These are phyloP conservation scores for Rhynchomys soricoides DNA, from an alignment of 2,113 vertebrate genomes.

Conservation along the genomic window DNA sequence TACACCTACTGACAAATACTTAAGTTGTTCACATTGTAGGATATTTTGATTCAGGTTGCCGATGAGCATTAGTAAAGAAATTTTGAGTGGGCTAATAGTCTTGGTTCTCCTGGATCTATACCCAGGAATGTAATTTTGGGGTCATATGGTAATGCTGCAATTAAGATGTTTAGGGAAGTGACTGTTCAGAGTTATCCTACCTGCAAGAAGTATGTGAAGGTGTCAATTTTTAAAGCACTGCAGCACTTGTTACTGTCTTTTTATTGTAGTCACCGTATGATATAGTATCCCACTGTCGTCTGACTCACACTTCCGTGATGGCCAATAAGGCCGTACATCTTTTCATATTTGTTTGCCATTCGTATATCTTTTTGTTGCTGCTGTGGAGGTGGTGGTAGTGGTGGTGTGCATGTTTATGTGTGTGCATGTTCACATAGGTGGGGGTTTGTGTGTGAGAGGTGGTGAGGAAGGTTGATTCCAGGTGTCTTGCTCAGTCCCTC, in stretches of 20 bases:
- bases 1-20: not conserved
- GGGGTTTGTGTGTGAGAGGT: rapidly evolving
- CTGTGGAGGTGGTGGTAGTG: not conserved
- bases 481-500: not conserved
- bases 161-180: not conserved
- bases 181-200: not conserved
- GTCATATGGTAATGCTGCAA: not conserved
- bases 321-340: not conserved
- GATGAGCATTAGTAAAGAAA: not conserved
- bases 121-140: not conserved
- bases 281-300: not conserved
- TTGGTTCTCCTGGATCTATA: constrained; percentile 2
- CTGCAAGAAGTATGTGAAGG: not conserved
- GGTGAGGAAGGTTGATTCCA: not conserved
- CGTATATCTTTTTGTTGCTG: not conserved
- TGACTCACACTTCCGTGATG: not conserved
- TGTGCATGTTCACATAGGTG: not conserved
- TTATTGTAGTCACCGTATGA: not conserved
- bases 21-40: not conserved
- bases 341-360: constrained; percentile 16
- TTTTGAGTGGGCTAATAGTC: not conserved
- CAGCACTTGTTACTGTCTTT: not conserved
- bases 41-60: not conserved
- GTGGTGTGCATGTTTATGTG: not conserved
- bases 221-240: not conserved